Evolutionary conservation across 2,888 invertebrate species (phyloP).

Genomic region (Glyphotaelius pellucidus): DNA sequence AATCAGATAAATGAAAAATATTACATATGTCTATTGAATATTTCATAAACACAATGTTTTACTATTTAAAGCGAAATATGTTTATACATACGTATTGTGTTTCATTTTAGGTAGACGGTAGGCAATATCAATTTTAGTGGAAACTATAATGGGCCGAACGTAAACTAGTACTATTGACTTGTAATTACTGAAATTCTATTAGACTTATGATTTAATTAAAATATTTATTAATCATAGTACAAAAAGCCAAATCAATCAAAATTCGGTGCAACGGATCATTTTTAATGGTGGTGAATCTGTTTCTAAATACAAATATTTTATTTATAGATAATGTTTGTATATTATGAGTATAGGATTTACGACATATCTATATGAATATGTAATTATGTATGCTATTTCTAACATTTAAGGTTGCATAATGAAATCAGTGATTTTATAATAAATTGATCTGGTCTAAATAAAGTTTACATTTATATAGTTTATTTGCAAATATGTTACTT

Average conservation of each 20-base stretch:
- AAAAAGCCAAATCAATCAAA: background rate
- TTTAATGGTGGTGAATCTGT: background rate
- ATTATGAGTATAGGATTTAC: background rate
- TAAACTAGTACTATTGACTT: background rate
- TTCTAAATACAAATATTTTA: background rate
- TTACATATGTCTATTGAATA: background rate
- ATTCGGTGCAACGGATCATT: background rate
- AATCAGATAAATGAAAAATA: background rate
- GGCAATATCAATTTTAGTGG: background rate
- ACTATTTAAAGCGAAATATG: background rate
- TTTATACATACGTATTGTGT: background rate
- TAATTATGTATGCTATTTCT: background rate
- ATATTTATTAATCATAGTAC: background rate
- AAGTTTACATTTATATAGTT: background rate
- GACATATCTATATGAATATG: background rate
- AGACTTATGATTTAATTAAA: background rate
- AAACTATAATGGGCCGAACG: background rate
- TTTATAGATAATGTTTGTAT: too few relatives aligned
- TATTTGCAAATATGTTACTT: background rate
- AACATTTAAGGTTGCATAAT: background rate
- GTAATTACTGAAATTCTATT: background rate
- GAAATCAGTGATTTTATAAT: background rate
- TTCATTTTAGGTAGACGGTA: background rate
- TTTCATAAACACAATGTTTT: background rate
- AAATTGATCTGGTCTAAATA: background rate